A percentile compares a stretch with the other conserved stretches of the same genome.
Conservation (phyloP, 2,113 vertebrate species). For the Mellivora capensis region DNA sequence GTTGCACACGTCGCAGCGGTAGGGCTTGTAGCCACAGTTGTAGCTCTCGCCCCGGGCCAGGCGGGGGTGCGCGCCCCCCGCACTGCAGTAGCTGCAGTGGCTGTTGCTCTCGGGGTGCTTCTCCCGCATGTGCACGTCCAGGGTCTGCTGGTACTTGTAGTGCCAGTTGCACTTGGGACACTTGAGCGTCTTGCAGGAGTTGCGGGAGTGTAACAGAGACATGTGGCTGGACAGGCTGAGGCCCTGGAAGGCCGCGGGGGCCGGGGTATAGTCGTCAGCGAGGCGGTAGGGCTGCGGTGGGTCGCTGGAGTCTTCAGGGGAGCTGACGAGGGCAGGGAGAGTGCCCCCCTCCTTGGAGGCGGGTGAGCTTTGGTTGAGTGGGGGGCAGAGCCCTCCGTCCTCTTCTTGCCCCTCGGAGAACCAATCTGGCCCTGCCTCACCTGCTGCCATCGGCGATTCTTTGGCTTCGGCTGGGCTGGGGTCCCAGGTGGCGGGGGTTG, state of each 20-base stretch:
- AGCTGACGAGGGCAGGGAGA: conserved; percentile 46
- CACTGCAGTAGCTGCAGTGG: conserved; percentile 80
- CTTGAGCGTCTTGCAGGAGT: conserved; percentile 83
- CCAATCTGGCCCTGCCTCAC: conserved; percentile 67
- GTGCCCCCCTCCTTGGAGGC: conserved; percentile 65
- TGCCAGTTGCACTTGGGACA: conserved; percentile 85
- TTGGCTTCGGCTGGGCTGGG: conserved; percentile 75
- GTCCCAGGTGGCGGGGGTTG: conserved; percentile 61
- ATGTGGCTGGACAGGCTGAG: conserved; percentile 79
- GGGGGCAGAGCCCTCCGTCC: conserved; percentile 64
- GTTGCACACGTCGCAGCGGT: conserved; percentile 82
- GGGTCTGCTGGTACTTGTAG: conserved; percentile 83
- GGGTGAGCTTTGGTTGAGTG: conserved; percentile 77
- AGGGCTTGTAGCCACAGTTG: conserved; percentile 83
- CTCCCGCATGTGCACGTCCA: conserved; percentile 82
- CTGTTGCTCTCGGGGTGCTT: conserved; percentile 80
- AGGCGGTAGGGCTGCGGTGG: conserved; percentile 66
- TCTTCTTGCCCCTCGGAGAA: conserved; percentile 66
- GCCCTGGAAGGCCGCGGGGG: conserved; percentile 72
- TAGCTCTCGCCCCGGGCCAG: conserved; percentile 81
- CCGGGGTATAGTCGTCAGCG: conserved; percentile 60
- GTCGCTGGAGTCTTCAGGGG: conserved; percentile 58
- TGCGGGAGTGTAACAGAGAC: conserved; percentile 80
- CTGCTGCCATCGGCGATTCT: conserved; percentile 62
- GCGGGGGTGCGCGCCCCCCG: conserved; percentile 76